Evolutionary conservation across 2,888 invertebrate genomes (phyloP).

Genomic region (Dynastes hyllus): DNA sequence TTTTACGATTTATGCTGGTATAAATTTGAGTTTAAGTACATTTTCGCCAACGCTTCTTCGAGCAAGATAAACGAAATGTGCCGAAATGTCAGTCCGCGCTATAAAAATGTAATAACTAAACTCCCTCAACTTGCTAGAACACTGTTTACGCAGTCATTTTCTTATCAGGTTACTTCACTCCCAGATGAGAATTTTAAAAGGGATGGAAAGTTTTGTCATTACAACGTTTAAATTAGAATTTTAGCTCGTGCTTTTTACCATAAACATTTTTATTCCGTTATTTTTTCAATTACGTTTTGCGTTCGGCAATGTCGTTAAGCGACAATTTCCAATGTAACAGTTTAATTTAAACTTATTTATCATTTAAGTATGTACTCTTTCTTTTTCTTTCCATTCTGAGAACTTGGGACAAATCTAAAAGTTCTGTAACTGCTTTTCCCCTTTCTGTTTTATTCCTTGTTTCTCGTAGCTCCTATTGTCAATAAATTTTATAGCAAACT

Average conservation of each 20-base stretch:
- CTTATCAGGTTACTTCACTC: slow-evolving; percentile 47
- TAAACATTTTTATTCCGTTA: slow-evolving; percentile 44
- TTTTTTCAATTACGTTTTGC: slow-evolving; percentile 38
- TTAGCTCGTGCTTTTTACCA: slow-evolving; percentile 30
- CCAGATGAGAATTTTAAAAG: slow-evolving; percentile 49
- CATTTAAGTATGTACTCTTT: slow-evolving; percentile 8
- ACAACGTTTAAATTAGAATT: slow-evolving; percentile 46
- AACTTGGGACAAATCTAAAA: slow-evolving; percentile 10
- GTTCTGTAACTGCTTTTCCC: not conserved
- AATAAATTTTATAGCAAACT: not conserved
- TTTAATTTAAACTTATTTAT: slow-evolving; percentile 40
- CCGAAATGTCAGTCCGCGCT: slow-evolving; percentile 45
- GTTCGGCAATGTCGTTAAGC: not conserved
- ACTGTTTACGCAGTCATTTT: slow-evolving; percentile 47
- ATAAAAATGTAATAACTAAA: slow-evolving; percentile 47
- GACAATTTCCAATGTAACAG: slow-evolving; percentile 40
- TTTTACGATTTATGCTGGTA: slow-evolving; percentile 30
- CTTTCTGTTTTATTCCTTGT: not conserved
- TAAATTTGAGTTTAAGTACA: slow-evolving; percentile 40
- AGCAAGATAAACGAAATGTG: slow-evolving; percentile 47
- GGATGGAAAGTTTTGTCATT: slow-evolving; percentile 53
- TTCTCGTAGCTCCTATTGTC: not conserved
- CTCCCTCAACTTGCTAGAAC: slow-evolving; percentile 42
- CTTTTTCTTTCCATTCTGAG: not conserved
- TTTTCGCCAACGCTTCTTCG: slow-evolving; percentile 15